Evolutionary conservation across 2,888 invertebrate genomes (phyloP).

Genomic region (Acronicta alni): DNA sequence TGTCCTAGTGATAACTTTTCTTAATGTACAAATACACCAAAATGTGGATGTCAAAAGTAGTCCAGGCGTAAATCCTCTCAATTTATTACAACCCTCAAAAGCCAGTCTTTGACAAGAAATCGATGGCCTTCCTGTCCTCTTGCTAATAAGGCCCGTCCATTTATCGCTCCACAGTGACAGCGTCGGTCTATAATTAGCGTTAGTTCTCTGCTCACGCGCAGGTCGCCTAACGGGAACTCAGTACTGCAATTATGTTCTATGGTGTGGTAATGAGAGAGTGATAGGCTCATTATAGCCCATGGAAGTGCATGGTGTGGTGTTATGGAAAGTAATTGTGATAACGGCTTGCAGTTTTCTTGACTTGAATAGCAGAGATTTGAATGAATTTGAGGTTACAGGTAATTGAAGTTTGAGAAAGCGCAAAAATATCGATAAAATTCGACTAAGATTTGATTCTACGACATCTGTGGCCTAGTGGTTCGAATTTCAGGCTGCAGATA

Average conservation of each 20-base stretch:
- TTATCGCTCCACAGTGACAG: slow-evolving; percentile 47
- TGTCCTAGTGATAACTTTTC: no score
- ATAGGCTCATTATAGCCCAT: slow-evolving; percentile 51
- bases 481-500: no score
- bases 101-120: slow-evolving; percentile 22
- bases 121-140: slow-evolving; percentile 26
- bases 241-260: slow-evolving; percentile 59
- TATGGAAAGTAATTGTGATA: slow-evolving; percentile 37
- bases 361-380: slow-evolving; percentile 40
- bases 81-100: slow-evolving; percentile 25
- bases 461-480: no score
- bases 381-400: slow-evolving; percentile 26
- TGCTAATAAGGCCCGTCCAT: slow-evolving; percentile 46
- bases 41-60: neutral
- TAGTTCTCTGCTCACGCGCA: slow-evolving; percentile 56
- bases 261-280: slow-evolving; percentile 53
- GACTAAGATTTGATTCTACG: no score
- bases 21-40: no score
- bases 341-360: slow-evolving; percentile 22
- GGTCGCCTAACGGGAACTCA: slow-evolving; percentile 57
- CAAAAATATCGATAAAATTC: no score
- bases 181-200: slow-evolving; percentile 58
- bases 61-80: slow-evolving; percentile 17
- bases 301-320: slow-evolving; percentile 33
- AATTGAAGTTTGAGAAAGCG: slow-evolving; percentile 13